A percentile compares a stretch with the other conserved stretches of the same genome.
phyloP scores from a whole-genome alignment of 1,140 invertebrate species.

The Drosophila albomicans region DNA sequence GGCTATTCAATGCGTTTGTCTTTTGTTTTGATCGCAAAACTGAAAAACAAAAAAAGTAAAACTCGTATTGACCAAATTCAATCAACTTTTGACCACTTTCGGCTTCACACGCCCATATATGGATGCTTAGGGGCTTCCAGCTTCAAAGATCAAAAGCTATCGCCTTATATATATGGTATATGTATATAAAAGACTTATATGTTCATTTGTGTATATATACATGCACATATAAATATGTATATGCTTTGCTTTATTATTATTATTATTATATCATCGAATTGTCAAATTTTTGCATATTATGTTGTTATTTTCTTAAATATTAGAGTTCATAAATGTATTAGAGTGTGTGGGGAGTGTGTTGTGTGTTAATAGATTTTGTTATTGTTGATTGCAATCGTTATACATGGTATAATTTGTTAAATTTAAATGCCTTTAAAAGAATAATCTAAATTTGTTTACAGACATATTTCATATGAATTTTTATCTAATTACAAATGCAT shows the following conservation, averaged over 20 bases:
- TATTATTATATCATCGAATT: slow-evolving; percentile 47
- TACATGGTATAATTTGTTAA: slow-evolving; percentile 27
- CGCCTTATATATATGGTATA: slow-evolving; percentile 8
- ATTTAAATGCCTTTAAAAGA: slow-evolving; percentile 9
- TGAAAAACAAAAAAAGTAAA: slow-evolving; percentile 19
- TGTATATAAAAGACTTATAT: slow-evolving; percentile 12
- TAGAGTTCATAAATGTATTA: slow-evolving; percentile 7
- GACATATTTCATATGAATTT: slow-evolving; percentile 34
- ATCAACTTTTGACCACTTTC: slow-evolving; percentile 41
- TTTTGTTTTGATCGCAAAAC: slow-evolving; percentile 21
- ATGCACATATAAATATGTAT: slow-evolving; percentile 12
- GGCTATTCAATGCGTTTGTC: slow-evolving; percentile 37
- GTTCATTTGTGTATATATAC: slow-evolving; percentile 2
- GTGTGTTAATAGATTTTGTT: slow-evolving; percentile 16
- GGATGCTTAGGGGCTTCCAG: slow-evolving; percentile 1
- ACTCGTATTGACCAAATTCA: slow-evolving; percentile 49
- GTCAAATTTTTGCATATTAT: slow-evolving; percentile 17
- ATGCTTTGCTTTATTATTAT: slow-evolving; percentile 30
- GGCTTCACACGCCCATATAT: slow-evolving; percentile 43
- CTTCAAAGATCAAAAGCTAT: slow-evolving; percentile 33
- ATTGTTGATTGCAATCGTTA: slow-evolving; percentile 48
- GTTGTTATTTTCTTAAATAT: slow-evolving; percentile 3
- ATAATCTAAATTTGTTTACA: slow-evolving; percentile 17
- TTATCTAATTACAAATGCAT: slow-evolving; percentile 41
- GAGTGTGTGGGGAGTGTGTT: not conserved